phyloP scores from a whole-genome alignment of 92 coral and sea anemone species.

The Epizoanthus stellaris region DNA sequence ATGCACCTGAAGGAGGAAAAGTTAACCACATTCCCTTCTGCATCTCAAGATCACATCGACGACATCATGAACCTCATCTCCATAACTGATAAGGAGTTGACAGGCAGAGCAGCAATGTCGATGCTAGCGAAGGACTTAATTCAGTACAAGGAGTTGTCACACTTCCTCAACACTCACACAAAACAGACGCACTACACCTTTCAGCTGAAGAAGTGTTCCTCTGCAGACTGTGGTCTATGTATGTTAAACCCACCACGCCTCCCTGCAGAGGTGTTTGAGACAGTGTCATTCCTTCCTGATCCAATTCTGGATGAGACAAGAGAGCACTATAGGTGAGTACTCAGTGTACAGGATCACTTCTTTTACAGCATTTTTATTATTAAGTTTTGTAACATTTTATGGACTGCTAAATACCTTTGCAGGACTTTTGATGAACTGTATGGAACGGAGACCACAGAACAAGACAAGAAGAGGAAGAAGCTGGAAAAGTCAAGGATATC shows the following conservation, averaged over 20 bases:
- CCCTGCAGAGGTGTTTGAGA: constrained; percentile 29
- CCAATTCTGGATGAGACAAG: constrained; percentile 34
- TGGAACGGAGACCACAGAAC: constrained; percentile 18
- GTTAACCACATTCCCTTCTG: constrained; percentile 14
- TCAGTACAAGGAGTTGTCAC: constrained; percentile 8
- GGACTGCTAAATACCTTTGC: neutral
- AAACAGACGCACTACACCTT: constrained; percentile 38
- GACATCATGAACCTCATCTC: neutral
- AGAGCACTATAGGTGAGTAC: constrained; percentile 32
- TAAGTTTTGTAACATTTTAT: neutral
- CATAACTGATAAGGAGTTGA: neutral
- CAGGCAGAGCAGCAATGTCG: constrained; percentile 1
- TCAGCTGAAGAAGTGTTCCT: constrained; percentile 41
- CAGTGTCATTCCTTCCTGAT: constrained; percentile 43
- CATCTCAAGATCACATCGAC: constrained; percentile 7
- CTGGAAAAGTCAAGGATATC: neutral
- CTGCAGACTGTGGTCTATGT: neutral
- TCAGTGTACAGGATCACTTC: too few species aligned
- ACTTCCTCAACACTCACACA: neutral
- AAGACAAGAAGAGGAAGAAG: constrained; percentile 1
- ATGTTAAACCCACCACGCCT: constrained; percentile 12
- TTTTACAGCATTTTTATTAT: too few species aligned
- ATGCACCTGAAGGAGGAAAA: neutral
- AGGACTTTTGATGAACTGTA: neutral
- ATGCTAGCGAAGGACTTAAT: constrained; percentile 8